Evolutionary conservation across 2,888 invertebrate species (phyloP).

Genomic region (Augochlorella aurata): DNA sequence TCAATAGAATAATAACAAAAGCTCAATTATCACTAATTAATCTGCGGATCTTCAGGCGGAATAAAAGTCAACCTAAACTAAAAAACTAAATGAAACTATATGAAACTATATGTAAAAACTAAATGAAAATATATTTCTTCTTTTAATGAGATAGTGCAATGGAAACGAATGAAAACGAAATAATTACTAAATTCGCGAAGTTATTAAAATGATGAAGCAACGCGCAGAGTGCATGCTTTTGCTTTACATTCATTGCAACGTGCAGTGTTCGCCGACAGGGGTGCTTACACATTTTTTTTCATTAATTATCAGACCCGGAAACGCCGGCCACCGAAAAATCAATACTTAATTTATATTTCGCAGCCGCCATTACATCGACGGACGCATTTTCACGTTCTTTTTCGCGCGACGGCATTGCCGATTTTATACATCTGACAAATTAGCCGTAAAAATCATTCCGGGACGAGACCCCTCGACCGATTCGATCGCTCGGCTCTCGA

Average conservation of each 20-base stretch:
- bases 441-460: constrained; percentile 30
- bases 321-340: background rate
- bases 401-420: background rate
- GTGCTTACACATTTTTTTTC: background rate
- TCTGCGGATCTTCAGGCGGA: no score
- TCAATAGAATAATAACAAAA: no score
- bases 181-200: no score
- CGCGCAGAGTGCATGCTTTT: background rate
- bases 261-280: background rate
- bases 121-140: no score
- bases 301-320: background rate
- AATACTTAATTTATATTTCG: constrained; percentile 32
- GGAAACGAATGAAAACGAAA: no score
- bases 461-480: constrained; percentile 42
- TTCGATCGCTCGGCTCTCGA: constrained; percentile 31
- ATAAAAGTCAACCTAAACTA: no score
- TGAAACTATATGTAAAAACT: no score
- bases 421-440: constrained; percentile 18
- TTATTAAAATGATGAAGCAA: background rate
- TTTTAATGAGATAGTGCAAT: no score
- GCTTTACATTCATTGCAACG: no score
- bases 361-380: background rate
- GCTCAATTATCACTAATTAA: no score
- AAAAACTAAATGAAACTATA: no score
- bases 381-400: background rate